Base-by-base conservation (phyloP, 2,797 vertebrate genomes). In the Odontamblyopus lacepedii region DNA sequence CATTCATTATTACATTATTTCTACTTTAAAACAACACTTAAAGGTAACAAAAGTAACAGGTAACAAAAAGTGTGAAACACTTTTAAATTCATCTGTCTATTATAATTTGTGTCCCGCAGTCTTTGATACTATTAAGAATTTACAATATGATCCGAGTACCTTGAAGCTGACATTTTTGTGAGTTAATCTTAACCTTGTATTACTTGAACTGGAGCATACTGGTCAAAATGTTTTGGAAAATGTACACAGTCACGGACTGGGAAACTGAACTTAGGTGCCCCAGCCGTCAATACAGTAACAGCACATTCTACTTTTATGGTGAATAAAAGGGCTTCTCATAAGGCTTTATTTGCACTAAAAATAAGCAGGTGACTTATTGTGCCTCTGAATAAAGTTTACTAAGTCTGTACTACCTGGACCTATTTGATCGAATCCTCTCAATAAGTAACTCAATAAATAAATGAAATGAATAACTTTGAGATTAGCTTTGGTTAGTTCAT, bases 321-420 rank as follows among this genome's bases (percentile, higher is more conserved):
- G 77, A 83, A 93, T 91, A 92, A 93, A 92, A 79, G 82, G 79
- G 71, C 92, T 90, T 92, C 92, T 90, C 83, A 90, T 90, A 89
- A 81, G 75, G 85, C 85, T 92, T 88, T 90, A 91, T 93, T 91
- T 91, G 85, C 89, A 84, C 82, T 84, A 88, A 89, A 89, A 85
- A 78, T 11, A 83, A 90, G 84, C 85, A 76, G 85, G 84, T 85
- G 83, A 74, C 82, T 86, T 82, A 76, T 82, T 88, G 88, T 89
- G 78, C 67, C 72, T 60, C 69, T 86, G 70, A 73, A 63, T 89
- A 83, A 72, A 81, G 88, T 91, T 88, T 87, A 23, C 53, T 8
- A 8, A 55, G 12, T 29, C 56, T 29, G 12, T 15, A 48, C 44
- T 4, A 48, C 44, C 1, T 48, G 44, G 3, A 48, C 41, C 41